Evolutionary conservation across 2,113 vertebrate genomes (phyloP).

Genomic region (Chiloscyllium plagiosum): DNA sequence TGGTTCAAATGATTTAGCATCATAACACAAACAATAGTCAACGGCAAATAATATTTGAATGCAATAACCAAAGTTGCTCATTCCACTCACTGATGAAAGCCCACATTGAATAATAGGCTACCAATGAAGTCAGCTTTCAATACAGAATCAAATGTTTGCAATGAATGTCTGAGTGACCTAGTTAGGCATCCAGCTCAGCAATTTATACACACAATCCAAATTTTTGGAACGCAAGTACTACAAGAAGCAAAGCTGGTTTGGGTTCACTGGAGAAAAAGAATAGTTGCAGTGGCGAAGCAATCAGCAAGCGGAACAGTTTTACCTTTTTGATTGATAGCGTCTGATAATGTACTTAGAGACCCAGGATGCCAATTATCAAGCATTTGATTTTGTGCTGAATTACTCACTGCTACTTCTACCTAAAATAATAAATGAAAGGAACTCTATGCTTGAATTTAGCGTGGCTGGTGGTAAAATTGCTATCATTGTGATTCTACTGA

Average conservation of each 20-base stretch:
- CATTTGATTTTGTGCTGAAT: slow-evolving; percentile 26
- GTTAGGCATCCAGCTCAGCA: slow-evolving; percentile 27
- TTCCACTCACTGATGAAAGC: neutral
- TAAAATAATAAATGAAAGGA: slow-evolving; percentile 19
- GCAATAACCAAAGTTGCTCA: neutral
- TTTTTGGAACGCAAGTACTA: slow-evolving; percentile 21
- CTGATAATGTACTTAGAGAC: slow-evolving; percentile 30
- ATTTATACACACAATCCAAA: slow-evolving; percentile 32
- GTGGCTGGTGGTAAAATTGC: slow-evolving; percentile 9
- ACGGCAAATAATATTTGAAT: neutral
- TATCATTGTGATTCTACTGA: neutral
- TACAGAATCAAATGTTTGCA: slow-evolving; percentile 14
- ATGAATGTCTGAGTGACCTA: slow-evolving; percentile 18
- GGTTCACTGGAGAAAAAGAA: slow-evolving; percentile 35
- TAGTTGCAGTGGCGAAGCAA: slow-evolving; percentile 22
- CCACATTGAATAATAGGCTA: neutral
- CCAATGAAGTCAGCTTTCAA: slow-evolving; percentile 13
- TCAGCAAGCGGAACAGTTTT: slow-evolving; percentile 23
- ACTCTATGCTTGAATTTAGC: neutral
- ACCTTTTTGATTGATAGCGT: slow-evolving; percentile 32
- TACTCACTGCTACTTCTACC: neutral
- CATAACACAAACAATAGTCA: neutral
- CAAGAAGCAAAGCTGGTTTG: slow-evolving; percentile 28
- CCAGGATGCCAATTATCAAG: slow-evolving; percentile 19
- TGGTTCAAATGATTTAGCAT: neutral